Evolutionary conservation across 2,113 vertebrate genomes (phyloP), one percentile per base, ranked within the genome.

Genomic region (Sebastes schlegelii): DNA sequence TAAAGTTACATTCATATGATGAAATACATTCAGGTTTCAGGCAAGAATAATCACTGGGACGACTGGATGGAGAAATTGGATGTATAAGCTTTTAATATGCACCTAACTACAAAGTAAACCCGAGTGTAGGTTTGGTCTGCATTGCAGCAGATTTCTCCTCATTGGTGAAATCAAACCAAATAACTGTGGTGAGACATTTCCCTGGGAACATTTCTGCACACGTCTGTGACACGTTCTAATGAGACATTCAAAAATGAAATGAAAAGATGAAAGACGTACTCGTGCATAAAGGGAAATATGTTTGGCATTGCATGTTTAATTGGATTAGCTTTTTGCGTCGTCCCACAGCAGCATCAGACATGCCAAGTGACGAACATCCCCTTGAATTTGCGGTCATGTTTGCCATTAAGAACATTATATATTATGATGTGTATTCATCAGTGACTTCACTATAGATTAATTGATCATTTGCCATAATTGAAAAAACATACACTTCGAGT

Each of bases 381-480:
- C 6, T 45, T 55, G 13, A 66, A 61, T 79, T 48, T 45, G 7
- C 6, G 5, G 26, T 10, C n/a, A 43, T 64, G 54, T 72, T 82
- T 83, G 11, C 64, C 43, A 74, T 87, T 81, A 62, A 63, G n/a
- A 66, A 49, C 23, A 14, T 75, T 68, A 66, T n/a, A 66, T 79
- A 58, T 54, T n/a, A 55, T 40, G 8, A 13, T 42, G 16, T 71
- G 9, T 17, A 57, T 72, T 74, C 77, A 77, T 78, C 49, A 51
- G 78, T 19, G 49, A 61, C 43, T 74, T 40, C n/a, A 75, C 1
- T 69, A 73, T 52, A 79, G 68, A 89, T 80, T 49, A 66, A 80
- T 42, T 80, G 78, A 87, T 88, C 49, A 82, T 81, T 76, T 77
- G n/a, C 77, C 55, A 55, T 90, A 73, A 85, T 67, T 85, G 64